Base-by-base conservation (phyloP, 2,888 invertebrate species). In the Eupithecia centaureata region DNA sequence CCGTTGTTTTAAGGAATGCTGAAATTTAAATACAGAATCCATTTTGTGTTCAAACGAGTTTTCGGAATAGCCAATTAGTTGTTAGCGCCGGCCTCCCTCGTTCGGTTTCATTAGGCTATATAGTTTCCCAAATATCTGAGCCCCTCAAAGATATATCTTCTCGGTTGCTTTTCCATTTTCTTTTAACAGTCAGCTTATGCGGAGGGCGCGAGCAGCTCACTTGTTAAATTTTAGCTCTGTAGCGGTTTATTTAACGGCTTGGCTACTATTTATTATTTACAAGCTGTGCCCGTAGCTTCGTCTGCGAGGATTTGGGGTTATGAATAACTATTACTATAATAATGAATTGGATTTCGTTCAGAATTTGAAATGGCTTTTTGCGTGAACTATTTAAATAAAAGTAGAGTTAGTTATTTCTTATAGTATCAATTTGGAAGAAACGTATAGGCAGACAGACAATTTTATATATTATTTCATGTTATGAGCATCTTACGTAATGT, bases 31-130 rank as follows among this genome's bases (percentile, higher is more conserved):
- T 93, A 93, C 91, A 87, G 85, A 93, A 93, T 88, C 93, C 93
- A 92, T 93, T 93, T 92, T 92, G 91, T 90, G 92, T 93, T 91
- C 88, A 92, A 93, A 93, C 92, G 93, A 93, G 93, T 93, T 93
- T 93, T 91, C 86, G 88, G 92, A 91, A 92, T 93, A 90, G 92
- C 88, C 93, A 93, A 93, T 93, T 93, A 93, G 93, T 92, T 92
- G 93, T 93, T 93, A 93, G 92, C 93, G 91, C 90, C 88, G 88
- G 87, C 91, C 89, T 87, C 91, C 91, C 91, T 89, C 91, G 89
- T 91, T 92, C 90, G 83, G 91, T 93, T 93, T 93, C 92, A 93
- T 92, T 93, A 92, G 88, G 89, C 92, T 91, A 91, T 93, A 92
- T 92, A 92, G 92, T 93, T 93, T 91, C 88, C 90, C 88, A 86